A percentile compares a stretch with the other conserved stretches of the same genome.
These are phyloP conservation scores for Trypoxylus dichotomus DNA, from an alignment of 1,140 invertebrate species.

Conservation along the genomic window DNA sequence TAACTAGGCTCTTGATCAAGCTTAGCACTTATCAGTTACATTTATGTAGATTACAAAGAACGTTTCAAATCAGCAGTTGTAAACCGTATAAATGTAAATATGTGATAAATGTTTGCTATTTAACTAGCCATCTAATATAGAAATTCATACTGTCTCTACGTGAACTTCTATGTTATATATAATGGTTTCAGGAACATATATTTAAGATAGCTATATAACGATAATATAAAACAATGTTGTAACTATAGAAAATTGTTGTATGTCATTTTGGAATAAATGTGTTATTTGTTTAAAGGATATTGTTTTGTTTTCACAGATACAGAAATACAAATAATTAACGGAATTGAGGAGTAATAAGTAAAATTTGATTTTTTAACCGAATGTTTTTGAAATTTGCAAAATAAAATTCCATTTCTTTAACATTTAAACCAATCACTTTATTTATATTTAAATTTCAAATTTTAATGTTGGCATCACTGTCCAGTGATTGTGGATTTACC, in stretches of 20 bases:
- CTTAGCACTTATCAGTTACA: no score
- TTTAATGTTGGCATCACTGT: no score
- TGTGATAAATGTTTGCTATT: not conserved
- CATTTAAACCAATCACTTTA: no score
- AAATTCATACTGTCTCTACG: not conserved
- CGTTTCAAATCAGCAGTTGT: no score
- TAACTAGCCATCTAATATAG: not conserved
- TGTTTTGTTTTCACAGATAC: not conserved
- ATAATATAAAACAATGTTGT: slow-evolving; percentile 7
- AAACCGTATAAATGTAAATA: not conserved
- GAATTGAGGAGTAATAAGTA: no score
- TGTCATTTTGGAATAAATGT: slow-evolving; percentile 21
- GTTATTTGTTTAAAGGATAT: slow-evolving; percentile 6
- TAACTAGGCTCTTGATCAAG: no score
- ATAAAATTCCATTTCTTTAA: no score
- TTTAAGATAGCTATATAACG: not conserved
- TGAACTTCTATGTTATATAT: not conserved
- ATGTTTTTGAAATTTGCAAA: no score
- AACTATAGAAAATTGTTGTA: not conserved
- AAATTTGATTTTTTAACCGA: no score
- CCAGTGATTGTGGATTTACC: no score
- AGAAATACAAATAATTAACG: not conserved
- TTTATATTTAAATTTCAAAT: no score
- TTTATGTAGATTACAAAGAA: no score
- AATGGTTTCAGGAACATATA: not conserved